These are phyloP conservation scores for Tupaia chinensis DNA, from an alignment of 2,113 vertebrate species.

Conservation along the genomic window DNA sequence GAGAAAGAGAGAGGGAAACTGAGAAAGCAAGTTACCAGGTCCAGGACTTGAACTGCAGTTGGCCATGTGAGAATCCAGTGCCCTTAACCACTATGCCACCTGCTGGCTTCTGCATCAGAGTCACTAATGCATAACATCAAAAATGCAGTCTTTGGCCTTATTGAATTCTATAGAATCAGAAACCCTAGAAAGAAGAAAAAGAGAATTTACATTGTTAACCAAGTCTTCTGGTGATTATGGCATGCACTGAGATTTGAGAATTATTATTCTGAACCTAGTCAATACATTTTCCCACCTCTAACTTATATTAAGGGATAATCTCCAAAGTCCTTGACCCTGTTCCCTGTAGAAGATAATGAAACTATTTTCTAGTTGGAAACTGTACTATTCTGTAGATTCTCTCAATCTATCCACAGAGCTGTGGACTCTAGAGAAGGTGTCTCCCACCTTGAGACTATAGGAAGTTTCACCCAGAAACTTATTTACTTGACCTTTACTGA, in stretches of 20 bases:
- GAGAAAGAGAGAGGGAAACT: no score
- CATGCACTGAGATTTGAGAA: neutral
- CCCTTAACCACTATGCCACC: no score
- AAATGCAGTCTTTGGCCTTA: neutral
- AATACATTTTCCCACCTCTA: neutral
- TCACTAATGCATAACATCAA: neutral
- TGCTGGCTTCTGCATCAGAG: no score
- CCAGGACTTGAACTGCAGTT: no score
- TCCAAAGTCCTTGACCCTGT: neutral
- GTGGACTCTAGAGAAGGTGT: fast-evolving
- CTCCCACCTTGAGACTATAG: neutral
- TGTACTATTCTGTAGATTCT: neutral
- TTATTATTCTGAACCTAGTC: neutral
- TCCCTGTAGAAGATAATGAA: neutral
- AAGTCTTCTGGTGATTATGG: neutral
- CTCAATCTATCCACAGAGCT: neutral
- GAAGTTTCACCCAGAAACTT: no score
- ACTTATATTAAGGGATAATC: neutral
- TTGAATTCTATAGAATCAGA: neutral
- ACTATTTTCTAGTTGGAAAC: neutral
- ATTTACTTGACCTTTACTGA: neutral
- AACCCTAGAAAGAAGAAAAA: neutral
- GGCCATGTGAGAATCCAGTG: no score
- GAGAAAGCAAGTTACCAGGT: no score
- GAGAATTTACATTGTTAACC: neutral